Percentiles rank a stretch among this genome's conserved stretches.
These are phyloP conservation scores for Metridium senile DNA, from an alignment of 92 coral and sea anemone genomes.

Conservation along the genomic window DNA sequence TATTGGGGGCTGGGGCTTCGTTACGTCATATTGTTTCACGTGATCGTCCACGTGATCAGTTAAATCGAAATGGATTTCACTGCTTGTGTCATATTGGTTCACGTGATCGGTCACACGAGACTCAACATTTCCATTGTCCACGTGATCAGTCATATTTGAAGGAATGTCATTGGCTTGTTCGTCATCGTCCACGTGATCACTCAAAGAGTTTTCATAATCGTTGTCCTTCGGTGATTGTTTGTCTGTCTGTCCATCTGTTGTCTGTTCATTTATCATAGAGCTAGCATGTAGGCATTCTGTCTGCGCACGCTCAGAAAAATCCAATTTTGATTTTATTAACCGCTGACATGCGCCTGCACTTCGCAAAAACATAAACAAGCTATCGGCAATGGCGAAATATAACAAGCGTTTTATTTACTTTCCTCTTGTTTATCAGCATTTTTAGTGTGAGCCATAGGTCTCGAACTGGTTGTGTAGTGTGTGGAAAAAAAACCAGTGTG, in stretches of 20 bases:
- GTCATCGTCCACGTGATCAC: neutral
- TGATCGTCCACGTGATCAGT: neutral
- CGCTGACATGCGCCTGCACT: too few relatives aligned
- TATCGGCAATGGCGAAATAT: too few relatives aligned
- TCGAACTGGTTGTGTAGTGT: too few relatives aligned
- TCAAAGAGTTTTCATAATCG: neutral
- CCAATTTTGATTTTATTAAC: too few relatives aligned
- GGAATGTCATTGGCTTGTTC: neutral
- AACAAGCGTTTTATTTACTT: too few relatives aligned
- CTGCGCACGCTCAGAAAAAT: too few relatives aligned
- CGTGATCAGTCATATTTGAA: neutral
- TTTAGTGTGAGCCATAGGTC: too few relatives aligned
- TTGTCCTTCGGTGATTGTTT: neutral
- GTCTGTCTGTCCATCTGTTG: constrained; percentile 12
- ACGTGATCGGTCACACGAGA: neutral
- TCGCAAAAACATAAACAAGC: too few relatives aligned
- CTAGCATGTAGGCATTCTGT: too few relatives aligned
- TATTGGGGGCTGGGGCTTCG: constrained; percentile 9
- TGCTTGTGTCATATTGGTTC: neutral
- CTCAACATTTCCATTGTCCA: neutral
- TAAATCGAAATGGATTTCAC: neutral
- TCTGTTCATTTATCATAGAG: too few relatives aligned
- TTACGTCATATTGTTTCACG: neutral
- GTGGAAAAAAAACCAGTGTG: too few relatives aligned
- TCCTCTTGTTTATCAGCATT: too few relatives aligned